A percentile compares a stretch with the other conserved stretches of the same genome.
These are phyloP conservation scores for Orthosia cruda DNA, from an alignment of 2,888 invertebrate species.

Conservation along the genomic window DNA sequence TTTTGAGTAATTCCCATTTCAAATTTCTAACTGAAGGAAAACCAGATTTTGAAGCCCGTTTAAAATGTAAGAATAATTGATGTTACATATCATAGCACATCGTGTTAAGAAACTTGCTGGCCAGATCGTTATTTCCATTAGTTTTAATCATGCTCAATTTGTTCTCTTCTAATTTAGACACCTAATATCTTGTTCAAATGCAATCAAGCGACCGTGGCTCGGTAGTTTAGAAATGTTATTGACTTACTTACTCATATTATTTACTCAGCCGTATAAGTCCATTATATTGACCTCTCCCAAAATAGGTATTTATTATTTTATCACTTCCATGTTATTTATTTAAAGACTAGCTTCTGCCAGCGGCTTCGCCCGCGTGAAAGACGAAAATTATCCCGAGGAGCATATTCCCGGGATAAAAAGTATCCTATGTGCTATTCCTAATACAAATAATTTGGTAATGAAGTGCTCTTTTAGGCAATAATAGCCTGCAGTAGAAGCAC, in stretches of 20 bases:
- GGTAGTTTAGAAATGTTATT: background rate
- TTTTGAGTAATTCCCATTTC: too few relatives aligned
- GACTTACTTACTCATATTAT: background rate
- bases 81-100: background rate
- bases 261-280: background rate
- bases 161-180: constrained; percentile 16
- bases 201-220: background rate
- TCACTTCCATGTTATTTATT: background rate
- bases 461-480: too few relatives aligned
- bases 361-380: too few relatives aligned
- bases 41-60: background rate
- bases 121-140: constrained; percentile 12
- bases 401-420: too few relatives aligned
- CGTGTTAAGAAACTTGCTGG: background rate
- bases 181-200: constrained; percentile 19
- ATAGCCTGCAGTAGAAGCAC: too few relatives aligned
- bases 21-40: background rate
- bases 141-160: constrained; percentile 48
- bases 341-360: too few relatives aligned
- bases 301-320: background rate
- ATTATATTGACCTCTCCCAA: background rate
- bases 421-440: too few relatives aligned
- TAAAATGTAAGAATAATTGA: background rate
- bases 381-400: too few relatives aligned
- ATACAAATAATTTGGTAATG: too few relatives aligned